Conservation (phyloP, 2,797 vertebrate genomes). For the Hydrophis major region DNA sequence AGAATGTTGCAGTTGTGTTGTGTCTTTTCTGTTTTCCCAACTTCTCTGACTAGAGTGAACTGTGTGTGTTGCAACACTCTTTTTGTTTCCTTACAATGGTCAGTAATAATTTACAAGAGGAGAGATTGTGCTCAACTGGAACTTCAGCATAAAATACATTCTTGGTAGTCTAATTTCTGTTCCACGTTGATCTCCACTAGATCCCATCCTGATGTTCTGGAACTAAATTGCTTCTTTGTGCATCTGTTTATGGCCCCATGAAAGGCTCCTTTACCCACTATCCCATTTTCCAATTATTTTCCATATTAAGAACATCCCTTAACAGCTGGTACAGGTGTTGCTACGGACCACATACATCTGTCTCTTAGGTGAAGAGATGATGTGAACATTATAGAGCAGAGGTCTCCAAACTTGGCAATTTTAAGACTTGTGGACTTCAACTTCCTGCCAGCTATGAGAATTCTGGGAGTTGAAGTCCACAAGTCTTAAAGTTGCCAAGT, state of each 20-base stretch:
- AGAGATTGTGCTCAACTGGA: not conserved
- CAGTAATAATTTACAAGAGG: not conserved
- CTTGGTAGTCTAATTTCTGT: not conserved
- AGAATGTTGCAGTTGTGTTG: not conserved
- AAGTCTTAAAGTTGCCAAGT: too few species aligned
- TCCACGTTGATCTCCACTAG: not conserved
- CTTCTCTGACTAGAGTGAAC: not conserved
- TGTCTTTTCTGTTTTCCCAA: not conserved
- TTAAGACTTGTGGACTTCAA: too few species aligned
- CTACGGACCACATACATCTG: not conserved
- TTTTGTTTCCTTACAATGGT: not conserved
- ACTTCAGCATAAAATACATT: not conserved
- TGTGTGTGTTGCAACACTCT: not conserved
- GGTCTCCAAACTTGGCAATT: too few species aligned
- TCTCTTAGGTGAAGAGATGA: not conserved
- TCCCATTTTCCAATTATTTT: not conserved
- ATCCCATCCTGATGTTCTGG: not conserved
- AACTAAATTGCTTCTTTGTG: not conserved
- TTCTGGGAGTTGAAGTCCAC: too few species aligned
- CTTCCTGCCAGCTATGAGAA: too few species aligned
- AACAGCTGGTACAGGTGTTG: not conserved
- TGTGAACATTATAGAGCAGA: not conserved
- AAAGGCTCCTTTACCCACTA: too few species aligned
- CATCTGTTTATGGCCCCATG: not conserved
- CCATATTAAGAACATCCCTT: not conserved